Percentiles rank a stretch among this genome's conserved stretches.
Conservation (phyloP, 2,113 vertebrate species). For the Vicugna pacos region DNA sequence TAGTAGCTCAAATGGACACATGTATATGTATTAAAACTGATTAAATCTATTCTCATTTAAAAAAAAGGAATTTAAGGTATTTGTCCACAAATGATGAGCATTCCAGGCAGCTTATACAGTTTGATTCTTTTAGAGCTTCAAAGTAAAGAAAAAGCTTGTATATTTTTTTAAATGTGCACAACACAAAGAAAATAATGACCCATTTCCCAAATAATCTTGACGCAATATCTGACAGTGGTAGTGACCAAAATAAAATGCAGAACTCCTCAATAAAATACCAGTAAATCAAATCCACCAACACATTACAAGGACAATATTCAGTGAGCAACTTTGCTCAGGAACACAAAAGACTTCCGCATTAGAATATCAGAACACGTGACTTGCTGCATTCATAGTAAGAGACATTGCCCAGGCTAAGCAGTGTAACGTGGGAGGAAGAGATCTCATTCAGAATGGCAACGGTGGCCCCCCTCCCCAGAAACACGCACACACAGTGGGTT, state of each 20-base stretch:
- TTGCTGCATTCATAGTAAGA: background rate
- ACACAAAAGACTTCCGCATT: background rate
- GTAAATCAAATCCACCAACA: background rate
- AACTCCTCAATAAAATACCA: background rate
- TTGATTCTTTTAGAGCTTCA: background rate
- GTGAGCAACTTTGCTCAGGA: background rate
- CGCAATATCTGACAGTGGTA: background rate
- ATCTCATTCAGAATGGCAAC: fast-evolving
- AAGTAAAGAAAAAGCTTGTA: background rate
- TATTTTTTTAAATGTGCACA: background rate
- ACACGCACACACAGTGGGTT: background rate
- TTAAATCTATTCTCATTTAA: background rate
- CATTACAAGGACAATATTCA: background rate
- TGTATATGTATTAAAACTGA: background rate
- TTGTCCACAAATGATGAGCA: background rate
- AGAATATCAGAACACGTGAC: constrained; percentile 1
- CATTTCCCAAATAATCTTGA: background rate
- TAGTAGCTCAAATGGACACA: background rate
- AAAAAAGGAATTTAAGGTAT: background rate
- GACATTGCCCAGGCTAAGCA: background rate
- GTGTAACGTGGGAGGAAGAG: background rate
- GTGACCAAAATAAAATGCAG: background rate
- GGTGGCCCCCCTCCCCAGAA: background rate
- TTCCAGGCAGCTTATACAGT: background rate
- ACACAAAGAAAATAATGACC: background rate